Evolutionary conservation across 2,797 vertebrate species (phyloP), one percentile per base, ranked within the genome.

Genomic region (Clarias pachynema): DNA sequence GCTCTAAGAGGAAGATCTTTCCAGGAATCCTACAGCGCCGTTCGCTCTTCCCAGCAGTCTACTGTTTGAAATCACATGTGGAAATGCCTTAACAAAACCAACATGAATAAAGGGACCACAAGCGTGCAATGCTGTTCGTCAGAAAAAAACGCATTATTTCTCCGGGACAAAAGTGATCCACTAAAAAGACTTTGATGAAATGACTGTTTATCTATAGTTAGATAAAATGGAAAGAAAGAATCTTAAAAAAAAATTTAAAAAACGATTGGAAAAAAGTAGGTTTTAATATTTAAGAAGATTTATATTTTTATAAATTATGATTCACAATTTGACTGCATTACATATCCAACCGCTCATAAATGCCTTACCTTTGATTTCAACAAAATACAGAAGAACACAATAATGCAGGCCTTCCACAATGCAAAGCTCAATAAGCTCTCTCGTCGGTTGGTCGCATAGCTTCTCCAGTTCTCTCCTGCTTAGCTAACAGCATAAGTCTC

Each of bases 1-100:
- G 89, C 90, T 93, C 91, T 82, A 88, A 88, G 89, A 91, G 65
- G 89, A 89, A 91, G 91, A 81, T 90, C 88, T 93, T 94, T 94
- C 92, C 94, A 94, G 92, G 91, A 92, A 93, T 91, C 92, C 91
- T 90, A 92, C 90, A 92, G 91, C 87, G 90, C 91, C 86, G 0
- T 91, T 91, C 92, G 74, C 92, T 91, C 91, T 93, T 91, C 92
- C 93, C 92, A 91, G 91, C 92, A 94, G 87, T 88, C 88, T 89
- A 90, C 90, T 91, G 91, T 90, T 90, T 92, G 93, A 91, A 93
- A 92, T 92, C 90, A 89, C 89, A 91, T 89, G 91, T 90, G 91
- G 91, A 90, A 92, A 91, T 91, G 92, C 90, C 89, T 77, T 92
- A 89, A 91, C 89, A 91, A 59, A 82, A 86, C 87, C 86, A 29